A percentile compares a stretch with the other conserved stretches of the same genome.
phyloP scores from a whole-genome alignment of 2,888 invertebrate genomes.

The Hypomecis punctinalis region DNA sequence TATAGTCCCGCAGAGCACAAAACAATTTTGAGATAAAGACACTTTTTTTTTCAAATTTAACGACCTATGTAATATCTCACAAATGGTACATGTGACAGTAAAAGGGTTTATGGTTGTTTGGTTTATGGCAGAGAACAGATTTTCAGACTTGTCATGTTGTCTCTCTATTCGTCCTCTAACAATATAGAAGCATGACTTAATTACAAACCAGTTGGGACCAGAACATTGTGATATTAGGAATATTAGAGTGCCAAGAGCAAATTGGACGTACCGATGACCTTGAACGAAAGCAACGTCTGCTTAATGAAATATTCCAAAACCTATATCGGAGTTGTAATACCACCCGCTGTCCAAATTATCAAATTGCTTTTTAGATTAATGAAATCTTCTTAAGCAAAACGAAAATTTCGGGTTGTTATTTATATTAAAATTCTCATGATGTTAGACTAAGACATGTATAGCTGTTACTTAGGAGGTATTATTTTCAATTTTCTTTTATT shows the following conservation, averaged over 20 bases:
- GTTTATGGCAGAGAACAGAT: no score
- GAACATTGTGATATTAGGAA: slow-evolving; percentile 3
- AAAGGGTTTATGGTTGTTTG: no score
- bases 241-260: slow-evolving; percentile 10
- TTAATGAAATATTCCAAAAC: slow-evolving; percentile 6
- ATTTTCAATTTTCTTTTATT: no score
- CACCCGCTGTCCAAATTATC: not conserved
- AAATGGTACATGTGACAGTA: no score
- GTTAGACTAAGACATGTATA: no score
- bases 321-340: not conserved
- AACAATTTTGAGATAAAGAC: no score
- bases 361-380: not conserved
- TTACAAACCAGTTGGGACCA: slow-evolving; percentile 20
- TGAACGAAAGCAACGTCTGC: slow-evolving; percentile 1
- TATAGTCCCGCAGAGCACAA: no score
- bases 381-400: not conserved
- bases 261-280: slow-evolving; percentile 7
- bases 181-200: slow-evolving; percentile 15
- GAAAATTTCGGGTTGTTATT: not conserved
- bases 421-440: no score
- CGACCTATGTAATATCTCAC: no score
- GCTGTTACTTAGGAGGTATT: no score
- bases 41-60: no score
- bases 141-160: no score
- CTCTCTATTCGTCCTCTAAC: not conserved